Conservation (phyloP, 2,888 invertebrate species). For the Drosophila subsilvestris region DNA sequence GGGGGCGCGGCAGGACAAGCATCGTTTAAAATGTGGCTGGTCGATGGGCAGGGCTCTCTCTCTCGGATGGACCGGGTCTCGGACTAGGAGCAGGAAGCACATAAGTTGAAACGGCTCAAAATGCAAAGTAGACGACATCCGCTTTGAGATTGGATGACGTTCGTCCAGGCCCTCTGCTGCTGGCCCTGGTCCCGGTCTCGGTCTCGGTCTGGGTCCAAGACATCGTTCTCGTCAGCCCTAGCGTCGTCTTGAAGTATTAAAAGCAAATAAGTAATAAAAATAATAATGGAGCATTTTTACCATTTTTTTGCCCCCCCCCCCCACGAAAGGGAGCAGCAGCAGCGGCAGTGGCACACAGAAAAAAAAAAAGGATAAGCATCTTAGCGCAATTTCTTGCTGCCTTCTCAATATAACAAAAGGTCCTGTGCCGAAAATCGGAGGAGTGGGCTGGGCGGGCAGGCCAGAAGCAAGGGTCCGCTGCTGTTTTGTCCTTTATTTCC, state of each 20-base stretch:
- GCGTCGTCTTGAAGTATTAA: conserved; percentile 75
- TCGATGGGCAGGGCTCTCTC: conserved; percentile 31
- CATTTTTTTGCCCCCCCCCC: conserved; percentile 67
- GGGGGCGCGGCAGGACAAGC: conserved; percentile 31
- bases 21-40: conserved; percentile 77
- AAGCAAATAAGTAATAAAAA: conserved; percentile 80
- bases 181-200: not conserved
- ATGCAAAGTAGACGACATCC: conserved; percentile 80
- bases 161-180: conserved; percentile 33
- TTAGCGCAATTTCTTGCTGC: conserved; percentile 79
- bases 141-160: conserved; percentile 80
- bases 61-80: conserved; percentile 24
- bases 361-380: conserved; percentile 77
- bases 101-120: conserved; percentile 80
- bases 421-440: conserved; percentile 75
- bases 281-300: conserved; percentile 80
- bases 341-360: conserved; percentile 32
- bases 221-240: conserved; percentile 29
- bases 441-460: conserved; percentile 1
- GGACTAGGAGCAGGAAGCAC: conserved; percentile 77
- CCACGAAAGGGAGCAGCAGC: conserved; percentile 59
- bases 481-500: conserved; percentile 78
- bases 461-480: conserved; percentile 33
- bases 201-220: conserved; percentile 29
- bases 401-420: conserved; percentile 81